Evolutionary conservation across 1,140 invertebrate species (phyloP).

Genomic region (Hyles vespertilio): DNA sequence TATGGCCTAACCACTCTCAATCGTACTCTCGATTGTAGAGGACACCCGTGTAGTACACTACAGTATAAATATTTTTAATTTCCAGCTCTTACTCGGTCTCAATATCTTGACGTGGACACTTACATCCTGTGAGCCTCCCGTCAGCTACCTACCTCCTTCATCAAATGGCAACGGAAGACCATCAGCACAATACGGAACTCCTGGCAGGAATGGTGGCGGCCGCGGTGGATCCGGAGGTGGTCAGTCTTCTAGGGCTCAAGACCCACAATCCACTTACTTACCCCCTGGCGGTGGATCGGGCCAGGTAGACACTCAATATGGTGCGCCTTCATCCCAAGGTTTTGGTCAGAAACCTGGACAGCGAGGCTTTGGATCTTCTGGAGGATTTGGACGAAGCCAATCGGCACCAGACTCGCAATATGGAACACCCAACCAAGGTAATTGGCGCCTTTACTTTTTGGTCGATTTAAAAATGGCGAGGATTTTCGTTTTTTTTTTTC

Average conservation of each 20-base stretch:
- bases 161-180: conserved; percentile 53
- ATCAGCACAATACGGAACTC: conserved; percentile 69
- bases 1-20: too few relatives aligned
- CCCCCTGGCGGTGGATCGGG: conserved; percentile 46
- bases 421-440: conserved; percentile 53
- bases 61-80: conserved; percentile 11
- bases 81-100: conserved; percentile 52
- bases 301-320: conserved; percentile 37
- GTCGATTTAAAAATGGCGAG: too few relatives aligned
- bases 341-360: conserved; percentile 14
- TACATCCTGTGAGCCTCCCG: conserved; percentile 79
- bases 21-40: too few relatives aligned
- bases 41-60: too few relatives aligned
- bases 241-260: conserved; percentile 15
- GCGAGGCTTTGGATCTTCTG: conserved; percentile 26
- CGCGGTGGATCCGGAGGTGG: conserved; percentile 23
- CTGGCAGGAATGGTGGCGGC: conserved; percentile 26
- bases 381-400: conserved; percentile 20
- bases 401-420: conserved; percentile 65
- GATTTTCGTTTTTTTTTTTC: too few relatives aligned
- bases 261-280: conserved; percentile 46
- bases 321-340: conserved; percentile 29
- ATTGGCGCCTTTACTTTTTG: conserved; percentile 7
- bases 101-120: conserved; percentile 47
- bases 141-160: conserved; percentile 80